Percentiles rank a stretch among this genome's conserved stretches.
phyloP scores from a whole-genome alignment of 2,113 vertebrate genomes.

The Mastomys natalensis region DNA sequence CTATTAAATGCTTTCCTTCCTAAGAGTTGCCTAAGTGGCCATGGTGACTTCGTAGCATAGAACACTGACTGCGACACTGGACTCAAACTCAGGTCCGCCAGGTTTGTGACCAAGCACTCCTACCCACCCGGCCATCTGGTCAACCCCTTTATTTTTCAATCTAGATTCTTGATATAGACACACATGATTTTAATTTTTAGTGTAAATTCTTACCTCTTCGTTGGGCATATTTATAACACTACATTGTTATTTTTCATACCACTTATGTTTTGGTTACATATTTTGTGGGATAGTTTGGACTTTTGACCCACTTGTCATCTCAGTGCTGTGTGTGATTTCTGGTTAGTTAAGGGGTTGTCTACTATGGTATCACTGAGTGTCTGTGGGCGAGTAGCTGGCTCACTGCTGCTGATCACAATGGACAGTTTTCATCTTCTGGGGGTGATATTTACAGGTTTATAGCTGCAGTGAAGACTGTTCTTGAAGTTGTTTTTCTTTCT shows the following conservation, averaged over 20 bases:
- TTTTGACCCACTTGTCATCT: not conserved
- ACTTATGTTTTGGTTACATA: not conserved
- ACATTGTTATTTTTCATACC: not conserved
- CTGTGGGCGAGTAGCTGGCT: not conserved
- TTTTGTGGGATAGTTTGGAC: constrained; percentile 30
- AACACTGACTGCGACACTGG: not conserved
- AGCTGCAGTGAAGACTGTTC: constrained; percentile 26
- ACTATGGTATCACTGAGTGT: not conserved
- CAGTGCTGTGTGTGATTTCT: not conserved
- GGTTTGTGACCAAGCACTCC: not conserved
- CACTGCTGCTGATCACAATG: not conserved
- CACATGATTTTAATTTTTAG: constrained; percentile 50
- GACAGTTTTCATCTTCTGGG: constrained; percentile 22
- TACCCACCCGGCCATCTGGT: too few species aligned
- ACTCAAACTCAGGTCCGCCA: not conserved
- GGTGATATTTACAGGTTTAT: constrained; percentile 41
- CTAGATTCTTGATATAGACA: not conserved
- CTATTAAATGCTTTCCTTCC: not conserved
- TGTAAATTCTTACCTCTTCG: constrained; percentile 2
- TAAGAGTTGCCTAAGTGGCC: not conserved
- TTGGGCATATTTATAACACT: not conserved
- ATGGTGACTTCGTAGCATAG: not conserved
- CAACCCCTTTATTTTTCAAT: not conserved
- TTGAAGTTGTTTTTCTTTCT: not conserved
- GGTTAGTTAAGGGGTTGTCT: not conserved